phyloP scores from a whole-genome alignment of 2,797 vertebrate species.

The Hypotaenidia okinawae region DNA sequence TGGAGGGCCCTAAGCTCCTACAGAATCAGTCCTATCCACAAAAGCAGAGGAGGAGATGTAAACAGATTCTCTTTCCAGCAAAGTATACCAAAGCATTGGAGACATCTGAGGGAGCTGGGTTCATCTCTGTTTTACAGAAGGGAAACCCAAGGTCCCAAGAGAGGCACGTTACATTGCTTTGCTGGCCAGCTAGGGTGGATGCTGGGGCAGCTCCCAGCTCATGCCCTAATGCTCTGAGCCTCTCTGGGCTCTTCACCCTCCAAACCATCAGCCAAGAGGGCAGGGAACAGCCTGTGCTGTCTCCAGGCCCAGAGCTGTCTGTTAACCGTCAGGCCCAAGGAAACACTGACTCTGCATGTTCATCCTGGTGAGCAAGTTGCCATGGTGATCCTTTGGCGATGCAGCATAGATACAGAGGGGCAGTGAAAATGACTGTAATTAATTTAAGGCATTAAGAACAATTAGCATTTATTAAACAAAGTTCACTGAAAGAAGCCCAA shows the following conservation, averaged over 20 bases:
- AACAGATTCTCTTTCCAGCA: neutral
- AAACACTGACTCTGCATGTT: neutral
- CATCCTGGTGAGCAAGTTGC: slow-evolving; percentile 43
- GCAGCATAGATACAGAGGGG: slow-evolving; percentile 15
- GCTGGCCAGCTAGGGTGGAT: neutral
- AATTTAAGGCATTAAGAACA: slow-evolving; percentile 71
- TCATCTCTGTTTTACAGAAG: neutral
- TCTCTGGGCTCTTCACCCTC: neutral
- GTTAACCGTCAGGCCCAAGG: neutral
- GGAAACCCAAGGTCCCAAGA: neutral
- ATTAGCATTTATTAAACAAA: slow-evolving; percentile 68
- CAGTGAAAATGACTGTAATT: slow-evolving; percentile 54
- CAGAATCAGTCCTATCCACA: neutral
- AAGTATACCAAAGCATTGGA: neutral
- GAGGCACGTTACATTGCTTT: neutral
- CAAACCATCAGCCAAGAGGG: neutral
- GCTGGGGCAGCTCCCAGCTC: neutral
- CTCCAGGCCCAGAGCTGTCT: neutral
- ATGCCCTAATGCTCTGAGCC: neutral
- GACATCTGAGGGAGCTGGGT: neutral
- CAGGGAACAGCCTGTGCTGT: neutral
- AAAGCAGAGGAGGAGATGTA: neutral
- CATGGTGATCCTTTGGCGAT: slow-evolving; percentile 59
- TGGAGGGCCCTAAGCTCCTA: neutral
- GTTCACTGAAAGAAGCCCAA: slow-evolving; percentile 39